These are phyloP conservation scores for Falcunculus frontatus DNA, from an alignment of 2,113 vertebrate species.

Conservation along the genomic window DNA sequence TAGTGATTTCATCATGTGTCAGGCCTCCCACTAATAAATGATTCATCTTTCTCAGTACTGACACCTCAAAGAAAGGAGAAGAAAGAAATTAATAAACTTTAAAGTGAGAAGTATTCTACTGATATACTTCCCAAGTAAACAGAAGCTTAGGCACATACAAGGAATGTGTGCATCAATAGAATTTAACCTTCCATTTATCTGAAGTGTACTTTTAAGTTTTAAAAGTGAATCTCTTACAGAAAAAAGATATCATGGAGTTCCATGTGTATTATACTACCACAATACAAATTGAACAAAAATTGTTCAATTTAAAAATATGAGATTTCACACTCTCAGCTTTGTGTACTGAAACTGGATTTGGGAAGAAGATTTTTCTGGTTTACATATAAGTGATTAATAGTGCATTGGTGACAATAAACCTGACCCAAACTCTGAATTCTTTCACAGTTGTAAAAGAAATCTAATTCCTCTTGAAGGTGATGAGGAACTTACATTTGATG, in stretches of 20 bases:
- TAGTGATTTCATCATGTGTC: slow-evolving; percentile 53
- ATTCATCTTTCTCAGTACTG: slow-evolving; percentile 55
- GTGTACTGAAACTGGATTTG: background rate
- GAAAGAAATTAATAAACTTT: slow-evolving; percentile 54
- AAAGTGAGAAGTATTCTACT: slow-evolving; percentile 23
- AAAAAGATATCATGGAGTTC: background rate
- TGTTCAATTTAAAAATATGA: background rate
- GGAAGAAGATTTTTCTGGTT: background rate
- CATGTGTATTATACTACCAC: background rate
- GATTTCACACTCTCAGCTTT: background rate
- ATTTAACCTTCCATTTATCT: slow-evolving; percentile 8
- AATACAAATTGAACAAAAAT: background rate
- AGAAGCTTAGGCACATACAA: background rate
- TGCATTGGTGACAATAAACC: background rate
- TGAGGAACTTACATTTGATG: background rate
- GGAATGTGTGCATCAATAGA: background rate
- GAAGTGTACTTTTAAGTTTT: background rate
- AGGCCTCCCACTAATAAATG: slow-evolving; percentile 60
- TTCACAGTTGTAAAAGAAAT: background rate
- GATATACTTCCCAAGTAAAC: slow-evolving; percentile 34
- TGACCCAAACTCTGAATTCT: background rate
- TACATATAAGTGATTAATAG: background rate
- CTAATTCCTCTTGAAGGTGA: background rate
- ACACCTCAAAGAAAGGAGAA: slow-evolving; percentile 5
- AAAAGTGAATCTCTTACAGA: background rate